These are phyloP conservation scores for Hermetia illucens DNA, from an alignment of 1,140 invertebrate genomes.

Conservation along the genomic window DNA sequence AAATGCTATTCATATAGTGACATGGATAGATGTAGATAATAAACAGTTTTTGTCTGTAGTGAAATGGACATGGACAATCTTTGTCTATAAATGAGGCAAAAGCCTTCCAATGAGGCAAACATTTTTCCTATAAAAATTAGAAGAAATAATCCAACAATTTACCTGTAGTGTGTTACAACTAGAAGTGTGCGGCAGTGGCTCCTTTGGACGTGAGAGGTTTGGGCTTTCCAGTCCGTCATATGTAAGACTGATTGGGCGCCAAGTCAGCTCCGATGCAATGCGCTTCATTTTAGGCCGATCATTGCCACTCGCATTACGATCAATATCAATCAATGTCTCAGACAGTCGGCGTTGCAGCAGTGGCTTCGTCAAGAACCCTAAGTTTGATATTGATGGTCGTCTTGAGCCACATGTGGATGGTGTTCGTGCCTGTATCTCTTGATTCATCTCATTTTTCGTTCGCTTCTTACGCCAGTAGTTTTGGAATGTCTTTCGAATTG, in stretches of 20 bases:
- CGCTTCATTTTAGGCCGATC: constrained; percentile 24
- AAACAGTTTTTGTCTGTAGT: too few relatives aligned
- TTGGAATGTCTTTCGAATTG: constrained; percentile 50
- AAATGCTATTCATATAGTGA: too few relatives aligned
- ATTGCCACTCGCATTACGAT: constrained; percentile 1
- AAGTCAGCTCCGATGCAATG: constrained; percentile 28
- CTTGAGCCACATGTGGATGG: constrained; percentile 59
- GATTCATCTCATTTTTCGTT: constrained; percentile 60
- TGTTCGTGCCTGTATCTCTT: constrained; percentile 62
- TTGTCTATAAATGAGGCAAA: too few relatives aligned
- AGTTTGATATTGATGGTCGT: constrained; percentile 50
- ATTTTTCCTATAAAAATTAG: too few relatives aligned
- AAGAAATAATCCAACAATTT: too few relatives aligned
- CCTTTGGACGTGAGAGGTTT: not conserved
- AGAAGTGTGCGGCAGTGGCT: not conserved
- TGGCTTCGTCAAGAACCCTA: constrained; percentile 44
- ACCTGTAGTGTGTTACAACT: constrained; percentile 31
- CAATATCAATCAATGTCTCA: constrained; percentile 43
- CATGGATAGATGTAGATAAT: too few relatives aligned
- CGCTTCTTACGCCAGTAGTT: constrained; percentile 70
- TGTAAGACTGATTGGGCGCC: constrained; percentile 9
- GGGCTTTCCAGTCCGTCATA: not conserved
- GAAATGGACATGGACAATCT: too few relatives aligned
- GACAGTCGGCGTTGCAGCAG: constrained; percentile 46
- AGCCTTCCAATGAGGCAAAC: too few relatives aligned